Conservation (phyloP, 2,888 invertebrate species). For the Cheilosia vulpina region DNA sequence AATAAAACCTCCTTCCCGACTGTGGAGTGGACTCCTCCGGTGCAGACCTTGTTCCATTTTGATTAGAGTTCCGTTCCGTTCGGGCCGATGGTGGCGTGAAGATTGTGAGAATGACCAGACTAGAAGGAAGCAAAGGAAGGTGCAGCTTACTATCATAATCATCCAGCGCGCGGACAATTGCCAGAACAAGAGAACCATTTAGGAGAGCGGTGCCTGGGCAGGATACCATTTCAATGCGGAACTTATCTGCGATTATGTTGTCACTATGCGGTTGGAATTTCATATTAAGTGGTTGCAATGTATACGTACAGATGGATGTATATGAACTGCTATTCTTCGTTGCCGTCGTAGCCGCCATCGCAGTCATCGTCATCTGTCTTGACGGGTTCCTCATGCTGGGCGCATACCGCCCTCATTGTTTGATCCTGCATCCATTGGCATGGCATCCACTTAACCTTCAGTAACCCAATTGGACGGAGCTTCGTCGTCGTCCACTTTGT, state of each 20-base stretch:
- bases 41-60: constrained; percentile 48
- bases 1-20: background rate
- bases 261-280: constrained; percentile 73
- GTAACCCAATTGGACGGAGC: constrained; percentile 64
- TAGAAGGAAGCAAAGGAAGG: background rate
- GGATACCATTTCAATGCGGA: constrained; percentile 71
- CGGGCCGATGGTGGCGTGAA: constrained; percentile 16
- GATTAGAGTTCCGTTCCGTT: constrained; percentile 30
- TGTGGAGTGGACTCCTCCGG: constrained; percentile 8
- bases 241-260: constrained; percentile 75
- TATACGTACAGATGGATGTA: constrained; percentile 11
- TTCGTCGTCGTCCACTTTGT: constrained; percentile 15
- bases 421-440: constrained; percentile 41
- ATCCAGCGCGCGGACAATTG: constrained; percentile 66
- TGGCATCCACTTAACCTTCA: constrained; percentile 69
- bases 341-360: background rate
- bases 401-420: constrained; percentile 44
- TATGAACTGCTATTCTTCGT: constrained; percentile 2
- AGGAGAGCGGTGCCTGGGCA: constrained; percentile 20
- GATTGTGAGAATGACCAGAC: constrained; percentile 51
- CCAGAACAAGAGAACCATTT: constrained; percentile 61
- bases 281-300: constrained; percentile 70
- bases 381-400: constrained; percentile 9
- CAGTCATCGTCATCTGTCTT: constrained; percentile 18
- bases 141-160: constrained; percentile 57